These are phyloP conservation scores for Neosilurus mollespiculum DNA, from an alignment of 2,797 vertebrate species.

Conservation along the genomic window DNA sequence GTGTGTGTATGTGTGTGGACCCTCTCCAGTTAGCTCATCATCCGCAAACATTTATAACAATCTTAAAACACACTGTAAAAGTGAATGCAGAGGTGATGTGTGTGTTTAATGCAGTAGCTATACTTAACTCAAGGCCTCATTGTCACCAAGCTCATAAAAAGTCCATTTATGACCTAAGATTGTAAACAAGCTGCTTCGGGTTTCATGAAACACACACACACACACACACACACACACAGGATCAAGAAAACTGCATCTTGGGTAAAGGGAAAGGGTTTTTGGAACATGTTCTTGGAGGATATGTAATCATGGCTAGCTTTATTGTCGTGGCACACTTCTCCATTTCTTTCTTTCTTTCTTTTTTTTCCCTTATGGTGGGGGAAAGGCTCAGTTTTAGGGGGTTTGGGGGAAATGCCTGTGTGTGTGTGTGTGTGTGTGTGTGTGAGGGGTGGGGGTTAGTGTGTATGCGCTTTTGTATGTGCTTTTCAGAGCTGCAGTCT, in stretches of 20 bases:
- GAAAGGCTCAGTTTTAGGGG: constrained; percentile 67
- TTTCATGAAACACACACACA: not conserved
- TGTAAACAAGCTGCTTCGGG: not conserved
- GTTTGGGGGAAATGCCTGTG: constrained; percentile 18
- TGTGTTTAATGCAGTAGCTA: not conserved
- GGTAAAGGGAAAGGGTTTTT: not conserved
- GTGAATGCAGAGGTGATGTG: not conserved
- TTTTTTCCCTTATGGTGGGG: constrained; percentile 55
- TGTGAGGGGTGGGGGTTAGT: constrained; percentile 22
- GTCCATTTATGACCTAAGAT: not conserved
- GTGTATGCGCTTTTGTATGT: constrained; percentile 24
- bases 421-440: constrained; percentile 18
- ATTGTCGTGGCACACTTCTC: constrained; percentile 77
- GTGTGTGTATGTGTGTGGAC: not conserved
- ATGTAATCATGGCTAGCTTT: constrained; percentile 19
- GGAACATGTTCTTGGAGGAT: not conserved
- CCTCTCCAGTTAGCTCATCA: not conserved
- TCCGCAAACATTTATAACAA: constrained; percentile 13
- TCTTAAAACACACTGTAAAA: constrained; percentile 26
- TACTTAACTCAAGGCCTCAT: constrained; percentile 17
- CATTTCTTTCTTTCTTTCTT: constrained; percentile 51
- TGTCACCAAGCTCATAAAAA: constrained; percentile 29
- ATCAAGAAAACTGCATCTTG: not conserved
- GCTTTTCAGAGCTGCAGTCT: constrained; percentile 62
- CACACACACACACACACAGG: constrained; percentile 14